Evolutionary conservation across 1,140 invertebrate species (phyloP), one percentile per base, ranked within the genome.

Genomic region (Meloidogyne floridensis): DNA sequence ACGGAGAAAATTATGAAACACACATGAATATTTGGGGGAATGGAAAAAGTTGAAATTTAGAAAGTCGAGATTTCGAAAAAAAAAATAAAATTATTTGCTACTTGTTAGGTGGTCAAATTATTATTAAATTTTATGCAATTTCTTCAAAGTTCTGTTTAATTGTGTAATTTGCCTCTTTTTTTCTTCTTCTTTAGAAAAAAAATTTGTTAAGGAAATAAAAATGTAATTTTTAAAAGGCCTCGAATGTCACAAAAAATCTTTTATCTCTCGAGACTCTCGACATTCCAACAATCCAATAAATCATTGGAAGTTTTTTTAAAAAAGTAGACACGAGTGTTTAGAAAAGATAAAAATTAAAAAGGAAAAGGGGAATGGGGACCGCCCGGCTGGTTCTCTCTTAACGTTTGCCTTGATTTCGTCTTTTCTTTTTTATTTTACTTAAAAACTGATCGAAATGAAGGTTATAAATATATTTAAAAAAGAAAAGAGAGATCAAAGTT

Each of bases 401-500:
- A 7, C n/a, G n/a, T 65, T 65, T 65, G 7, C 59, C n/a, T 65
- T 65, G 59, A 65, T 65, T 65, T 65, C n/a, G 4, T 18, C n/a
- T 65, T 65, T 59, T 59, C 10, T 59, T 59, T 59, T 13, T 59
- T 59, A 15, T 32, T 32, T 13, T 59, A 13, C 2, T 59, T 5
- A 65, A 65, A n/a, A 65, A 65, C 59, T 65, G 59, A 65, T 65
- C 59, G n/a, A 65, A 65, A n/a, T 65, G 59, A 65, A 65, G 56
- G 59, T 65, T 65, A 65, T 65, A 59, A 59, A 59, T 15, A 59
- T 15, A 59, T 2, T 13, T 15, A 59, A 59, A 59, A 11, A 9
- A 54, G 11, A 54, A 54, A 13, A 13, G 11, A 54, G 11, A 54
- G 53, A 53, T 53, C 53, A 54, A 54, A 54, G 53, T 54, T 54